These are phyloP conservation scores for Astropecten irregularis DNA, from an alignment of 53 echinoderm and acorn worm genomes.

Conservation along the genomic window DNA sequence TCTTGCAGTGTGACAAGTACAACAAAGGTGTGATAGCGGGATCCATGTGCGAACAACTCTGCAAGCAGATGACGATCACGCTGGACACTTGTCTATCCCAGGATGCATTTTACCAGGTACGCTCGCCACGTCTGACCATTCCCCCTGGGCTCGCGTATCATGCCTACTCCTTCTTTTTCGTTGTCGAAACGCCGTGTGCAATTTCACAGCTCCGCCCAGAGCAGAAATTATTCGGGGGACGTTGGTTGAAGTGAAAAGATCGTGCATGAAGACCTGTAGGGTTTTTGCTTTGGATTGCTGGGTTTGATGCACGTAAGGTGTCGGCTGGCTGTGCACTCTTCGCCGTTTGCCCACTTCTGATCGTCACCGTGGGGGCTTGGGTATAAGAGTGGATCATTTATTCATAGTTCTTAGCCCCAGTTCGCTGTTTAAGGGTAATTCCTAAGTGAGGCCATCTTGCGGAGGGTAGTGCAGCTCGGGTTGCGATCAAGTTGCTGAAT, in stretches of 20 bases:
- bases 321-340: background rate
- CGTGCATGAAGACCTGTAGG: too few relatives aligned
- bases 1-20: conserved; percentile 77
- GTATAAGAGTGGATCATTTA: background rate
- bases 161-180: too few relatives aligned
- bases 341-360: background rate
- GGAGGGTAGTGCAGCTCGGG: too few relatives aligned
- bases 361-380: background rate
- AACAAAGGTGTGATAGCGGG: conserved; percentile 77
- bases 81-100: conserved; percentile 75
- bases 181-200: too few relatives aligned
- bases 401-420: background rate
- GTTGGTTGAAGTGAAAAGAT: too few relatives aligned
- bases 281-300: too few relatives aligned
- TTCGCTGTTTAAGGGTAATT: too few relatives aligned
- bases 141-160: too few relatives aligned
- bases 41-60: conserved; percentile 73
- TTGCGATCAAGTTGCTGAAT: too few relatives aligned
- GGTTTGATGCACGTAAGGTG: too few relatives aligned
- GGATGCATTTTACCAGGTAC: conserved; percentile 78
- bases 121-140: background rate
- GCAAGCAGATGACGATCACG: conserved; percentile 59
- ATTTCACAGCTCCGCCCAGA: background rate
- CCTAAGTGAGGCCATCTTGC: too few relatives aligned
- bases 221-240: background rate